Percentiles rank a stretch among this genome's conserved stretches.
Conservation (phyloP, 2,797 vertebrate species). For the Distichodus sexfasciatus region DNA sequence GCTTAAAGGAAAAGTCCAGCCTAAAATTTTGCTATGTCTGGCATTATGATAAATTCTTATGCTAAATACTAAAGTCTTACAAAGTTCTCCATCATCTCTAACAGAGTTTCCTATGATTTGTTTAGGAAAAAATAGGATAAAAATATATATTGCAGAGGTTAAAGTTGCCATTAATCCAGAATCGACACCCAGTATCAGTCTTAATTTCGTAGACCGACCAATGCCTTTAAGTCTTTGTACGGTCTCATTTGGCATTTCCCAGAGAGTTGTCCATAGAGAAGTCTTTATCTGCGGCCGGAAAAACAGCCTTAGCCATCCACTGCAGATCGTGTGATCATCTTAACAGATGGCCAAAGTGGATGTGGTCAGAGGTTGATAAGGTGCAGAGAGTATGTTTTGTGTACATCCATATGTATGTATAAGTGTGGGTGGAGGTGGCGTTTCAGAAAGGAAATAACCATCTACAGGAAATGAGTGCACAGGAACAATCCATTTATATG, state of each 20-base stretch:
- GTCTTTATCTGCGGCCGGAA: constrained; percentile 7
- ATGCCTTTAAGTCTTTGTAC: background rate
- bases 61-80: too few relatives aligned
- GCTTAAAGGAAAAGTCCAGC: too few relatives aligned
- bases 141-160: too few relatives aligned
- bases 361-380: background rate
- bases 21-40: too few relatives aligned
- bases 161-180: too few relatives aligned
- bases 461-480: constrained; percentile 75
- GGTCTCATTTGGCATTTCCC: background rate
- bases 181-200: too few relatives aligned
- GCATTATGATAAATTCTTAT: too few relatives aligned
- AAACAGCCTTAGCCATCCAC: background rate
- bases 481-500: constrained; percentile 76
- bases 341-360: background rate
- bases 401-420: background rate
- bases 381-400: background rate
- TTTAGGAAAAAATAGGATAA: too few relatives aligned
- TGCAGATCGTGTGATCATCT: background rate
- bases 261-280: background rate
- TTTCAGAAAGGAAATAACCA: constrained; percentile 64
- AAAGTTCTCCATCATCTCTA: too few relatives aligned
- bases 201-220: background rate
- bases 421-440: constrained; percentile 11
- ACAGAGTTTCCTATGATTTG: too few relatives aligned